phyloP scores from a whole-genome alignment of 2,888 invertebrate species.

The Agonopterix arenella region DNA sequence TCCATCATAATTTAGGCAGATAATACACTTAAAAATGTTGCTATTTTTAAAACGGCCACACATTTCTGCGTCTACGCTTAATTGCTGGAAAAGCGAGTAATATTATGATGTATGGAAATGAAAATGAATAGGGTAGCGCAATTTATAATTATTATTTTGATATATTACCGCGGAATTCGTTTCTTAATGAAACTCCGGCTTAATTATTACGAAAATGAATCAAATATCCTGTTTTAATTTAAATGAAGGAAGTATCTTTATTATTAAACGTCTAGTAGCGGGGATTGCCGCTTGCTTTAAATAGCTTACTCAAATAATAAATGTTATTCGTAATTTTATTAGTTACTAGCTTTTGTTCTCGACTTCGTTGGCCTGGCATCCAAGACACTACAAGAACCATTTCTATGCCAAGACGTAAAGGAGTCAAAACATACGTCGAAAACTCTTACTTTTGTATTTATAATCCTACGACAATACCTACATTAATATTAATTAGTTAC shows the following conservation, averaged over 20 bases:
- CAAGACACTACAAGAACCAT: too few relatives aligned
- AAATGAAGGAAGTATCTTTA: constrained; percentile 10
- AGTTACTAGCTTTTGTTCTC: too few relatives aligned
- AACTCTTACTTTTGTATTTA: too few relatives aligned
- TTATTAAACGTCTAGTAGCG: constrained; percentile 6
- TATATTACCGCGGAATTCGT: constrained; percentile 26
- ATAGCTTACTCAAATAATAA: too few relatives aligned
- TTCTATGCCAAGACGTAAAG: too few relatives aligned
- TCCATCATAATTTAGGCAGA: constrained; percentile 58
- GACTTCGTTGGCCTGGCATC: too few relatives aligned
- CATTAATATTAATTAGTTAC: too few relatives aligned
- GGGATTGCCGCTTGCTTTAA: too few relatives aligned
- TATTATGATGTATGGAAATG: constrained; percentile 58
- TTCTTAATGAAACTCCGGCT: constrained; percentile 25
- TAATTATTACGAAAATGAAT: constrained; percentile 23
- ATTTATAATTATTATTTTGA: constrained; percentile 47
- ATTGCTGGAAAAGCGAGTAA: constrained; percentile 50
- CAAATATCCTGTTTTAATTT: constrained; percentile 12
- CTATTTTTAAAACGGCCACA: constrained; percentile 56
- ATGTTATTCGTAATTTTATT: too few relatives aligned
- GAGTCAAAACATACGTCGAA: too few relatives aligned
- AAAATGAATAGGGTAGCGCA: constrained; percentile 50
- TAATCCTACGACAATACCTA: too few relatives aligned
- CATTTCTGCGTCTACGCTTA: constrained; percentile 50
- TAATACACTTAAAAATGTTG: constrained; percentile 65